Base-by-base conservation (phyloP, 2,113 vertebrate species). In the Dicaeum eximium region DNA sequence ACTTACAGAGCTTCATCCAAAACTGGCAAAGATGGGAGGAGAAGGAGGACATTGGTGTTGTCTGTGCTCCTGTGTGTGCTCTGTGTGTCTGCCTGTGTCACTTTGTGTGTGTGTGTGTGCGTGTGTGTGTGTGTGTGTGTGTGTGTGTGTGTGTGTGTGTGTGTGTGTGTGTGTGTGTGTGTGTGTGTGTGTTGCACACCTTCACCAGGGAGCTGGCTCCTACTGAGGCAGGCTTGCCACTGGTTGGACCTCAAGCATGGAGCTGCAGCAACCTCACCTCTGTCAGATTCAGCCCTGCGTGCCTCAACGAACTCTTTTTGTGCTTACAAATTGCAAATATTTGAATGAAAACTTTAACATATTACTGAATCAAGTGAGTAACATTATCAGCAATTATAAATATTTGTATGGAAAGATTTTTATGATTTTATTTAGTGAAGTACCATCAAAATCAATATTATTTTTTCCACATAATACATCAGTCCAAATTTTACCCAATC, bases 101-200 rank as follows among this genome's bases (percentile, higher is more conserved):
- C 6, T n/a, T n/a, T n/a, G n/a, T n/a, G n/a, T n/a, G n/a, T n/a
- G n/a, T n/a, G n/a, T n/a, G n/a, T n/a, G n/a, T n/a, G n/a, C n/a
- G n/a, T n/a, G n/a, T n/a, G n/a, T n/a, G n/a, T n/a, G n/a, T n/a
- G n/a, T n/a, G n/a, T n/a, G n/a, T n/a, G n/a, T n/a, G n/a, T n/a
- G n/a, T n/a, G n/a, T n/a, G n/a, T n/a, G n/a, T n/a, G n/a, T n/a
- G n/a, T n/a, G n/a, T n/a, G n/a, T n/a, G n/a, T n/a, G n/a, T n/a
- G n/a, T n/a, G n/a, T n/a, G n/a, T n/a, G n/a, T n/a, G n/a, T n/a
- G n/a, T n/a, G n/a, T n/a, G n/a, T n/a, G 2, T 25, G 35, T 13
- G 21, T 25, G 8, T 9, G 3, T 1, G 0, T 31, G 6, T 72
- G 35, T 37, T 16, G 4, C 18, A 38, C 20, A 21, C 12, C 20